Base-by-base conservation (phyloP, 2,888 invertebrate species). In the Ariolimax columbianus region DNA sequence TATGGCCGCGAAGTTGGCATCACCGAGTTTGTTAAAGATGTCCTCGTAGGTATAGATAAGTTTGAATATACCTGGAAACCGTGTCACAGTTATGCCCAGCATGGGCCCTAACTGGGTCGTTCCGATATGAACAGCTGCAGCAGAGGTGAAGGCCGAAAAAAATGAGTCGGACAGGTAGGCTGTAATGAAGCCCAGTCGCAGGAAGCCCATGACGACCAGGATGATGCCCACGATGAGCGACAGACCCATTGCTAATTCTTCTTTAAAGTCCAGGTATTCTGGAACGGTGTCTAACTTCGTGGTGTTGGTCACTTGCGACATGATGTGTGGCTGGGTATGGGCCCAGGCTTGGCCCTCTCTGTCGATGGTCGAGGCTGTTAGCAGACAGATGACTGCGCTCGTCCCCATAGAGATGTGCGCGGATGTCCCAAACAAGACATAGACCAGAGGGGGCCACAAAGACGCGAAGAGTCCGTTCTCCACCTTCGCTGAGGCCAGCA, bases 161-260 rank as follows among this genome's bases (percentile, higher is more conserved):
- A 94, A 92, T 0, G 93, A 92, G 82, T 93, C 93, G 0, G 93
- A 92, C 47, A 94, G 89, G 82, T 94, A 94, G 7, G 91, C 91
- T 9, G 92, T 93, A 73, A 93, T 91, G 88, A 93, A 93, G 9
- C 93, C 93, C 33, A 94, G 90, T 59, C 90, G 90, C 33, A 92
- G 86, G 19, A 93, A 77, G 0, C 93, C 93, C 91, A 94, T 91
- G 17, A 87, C 77, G n/a, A 93, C 73, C 82, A 92, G 88, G 55
- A 92, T 90, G 0, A 91, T 47, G 4, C 93, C 93, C 0, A 91
- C 89, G 36, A 92, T 88, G 68, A 93, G 89, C 6, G 92, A 85
- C 19, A 92, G 88, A 23, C 89, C 90, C 89, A 91, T 91, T 0
- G 92, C 89, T 0, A 92, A 88, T 9, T 89, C 89, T 85, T 92